Percentiles rank a stretch among this genome's conserved stretches.
Conservation (phyloP, 2,113 vertebrate genomes). For the Corydoras sp. region DNA sequence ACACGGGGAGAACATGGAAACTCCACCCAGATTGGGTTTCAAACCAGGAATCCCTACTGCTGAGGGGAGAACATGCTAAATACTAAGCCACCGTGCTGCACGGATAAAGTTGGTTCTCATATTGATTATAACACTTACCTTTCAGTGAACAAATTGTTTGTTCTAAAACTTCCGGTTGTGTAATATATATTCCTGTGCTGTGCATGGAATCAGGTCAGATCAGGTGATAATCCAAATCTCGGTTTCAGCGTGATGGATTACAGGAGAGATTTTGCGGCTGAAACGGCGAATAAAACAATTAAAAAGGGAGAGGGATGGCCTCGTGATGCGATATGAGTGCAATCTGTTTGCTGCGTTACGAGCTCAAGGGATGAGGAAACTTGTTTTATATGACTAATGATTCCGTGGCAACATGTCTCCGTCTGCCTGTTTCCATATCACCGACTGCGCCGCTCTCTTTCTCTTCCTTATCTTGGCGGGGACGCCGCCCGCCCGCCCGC, state of each 20-base stretch:
- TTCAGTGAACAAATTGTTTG: no score
- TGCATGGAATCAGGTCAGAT: conserved; percentile 42
- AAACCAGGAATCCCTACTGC: no score
- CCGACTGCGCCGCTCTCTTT: conserved; percentile 16
- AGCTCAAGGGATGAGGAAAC: conserved; percentile 13
- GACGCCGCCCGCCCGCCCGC: conserved; percentile 32
- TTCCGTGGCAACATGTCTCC: neutral
- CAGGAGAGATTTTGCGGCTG: conserved; percentile 20
- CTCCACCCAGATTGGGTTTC: no score
- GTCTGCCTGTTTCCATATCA: conserved; percentile 8
- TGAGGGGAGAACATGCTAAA: no score
- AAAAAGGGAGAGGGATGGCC: conserved; percentile 15
- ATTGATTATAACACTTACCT: no score
- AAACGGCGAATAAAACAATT: conserved; percentile 18
- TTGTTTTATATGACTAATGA: conserved; percentile 37
- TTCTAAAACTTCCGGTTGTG: no score
- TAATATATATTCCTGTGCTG: conserved; percentile 1
- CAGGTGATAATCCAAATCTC: conserved; percentile 37
- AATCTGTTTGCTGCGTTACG: conserved; percentile 36
- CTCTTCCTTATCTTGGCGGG: conserved; percentile 38
- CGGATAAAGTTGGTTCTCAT: no score
- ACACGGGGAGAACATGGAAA: no score
- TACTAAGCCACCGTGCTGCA: no score
- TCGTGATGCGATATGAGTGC: conserved; percentile 10
- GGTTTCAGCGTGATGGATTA: conserved; percentile 15